phyloP scores from a whole-genome alignment of 2,797 vertebrate genomes.

The Meda fulgida region DNA sequence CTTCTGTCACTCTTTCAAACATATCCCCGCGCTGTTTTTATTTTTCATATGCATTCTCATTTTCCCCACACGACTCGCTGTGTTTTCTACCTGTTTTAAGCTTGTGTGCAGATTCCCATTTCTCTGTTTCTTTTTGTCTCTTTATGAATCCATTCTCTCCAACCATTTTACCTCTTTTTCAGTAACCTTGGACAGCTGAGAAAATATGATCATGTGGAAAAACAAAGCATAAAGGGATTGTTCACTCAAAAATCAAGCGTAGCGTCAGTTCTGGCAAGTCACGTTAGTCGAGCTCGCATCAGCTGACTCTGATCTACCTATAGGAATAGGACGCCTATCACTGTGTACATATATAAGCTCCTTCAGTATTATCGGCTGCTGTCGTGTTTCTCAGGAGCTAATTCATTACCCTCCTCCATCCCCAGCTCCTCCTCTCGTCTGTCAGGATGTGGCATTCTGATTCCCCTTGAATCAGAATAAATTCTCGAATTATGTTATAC shows the following conservation, averaged over 20 bases:
- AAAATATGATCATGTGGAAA: slow-evolving; percentile 2
- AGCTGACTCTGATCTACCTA: too few relatives aligned
- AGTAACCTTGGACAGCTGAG: slow-evolving; percentile 25
- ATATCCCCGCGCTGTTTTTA: background rate
- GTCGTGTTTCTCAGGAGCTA: too few relatives aligned
- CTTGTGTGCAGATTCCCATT: background rate
- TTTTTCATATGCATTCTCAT: slow-evolving; percentile 16
- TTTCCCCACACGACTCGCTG: slow-evolving; percentile 13
- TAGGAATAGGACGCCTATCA: too few relatives aligned
- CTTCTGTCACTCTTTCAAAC: slow-evolving; percentile 3
- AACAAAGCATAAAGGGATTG: background rate
- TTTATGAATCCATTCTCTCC: slow-evolving; percentile 5
- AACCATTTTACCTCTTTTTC: background rate
- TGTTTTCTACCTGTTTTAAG: slow-evolving; percentile 31
- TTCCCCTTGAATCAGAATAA: too few relatives aligned
- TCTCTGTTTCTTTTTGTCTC: slow-evolving; percentile 3
- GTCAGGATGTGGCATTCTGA: too few relatives aligned
- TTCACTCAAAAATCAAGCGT: background rate
- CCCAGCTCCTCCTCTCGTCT: too few relatives aligned
- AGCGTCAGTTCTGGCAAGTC: too few relatives aligned
- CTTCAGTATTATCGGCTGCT: too few relatives aligned
- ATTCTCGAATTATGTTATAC: too few relatives aligned
- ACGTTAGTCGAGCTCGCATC: too few relatives aligned
- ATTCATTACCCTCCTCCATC: too few relatives aligned
- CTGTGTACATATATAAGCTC: too few relatives aligned